These are phyloP conservation scores for Callorhinus ursinus DNA, from an alignment of 2,113 vertebrate genomes.

Conservation along the genomic window DNA sequence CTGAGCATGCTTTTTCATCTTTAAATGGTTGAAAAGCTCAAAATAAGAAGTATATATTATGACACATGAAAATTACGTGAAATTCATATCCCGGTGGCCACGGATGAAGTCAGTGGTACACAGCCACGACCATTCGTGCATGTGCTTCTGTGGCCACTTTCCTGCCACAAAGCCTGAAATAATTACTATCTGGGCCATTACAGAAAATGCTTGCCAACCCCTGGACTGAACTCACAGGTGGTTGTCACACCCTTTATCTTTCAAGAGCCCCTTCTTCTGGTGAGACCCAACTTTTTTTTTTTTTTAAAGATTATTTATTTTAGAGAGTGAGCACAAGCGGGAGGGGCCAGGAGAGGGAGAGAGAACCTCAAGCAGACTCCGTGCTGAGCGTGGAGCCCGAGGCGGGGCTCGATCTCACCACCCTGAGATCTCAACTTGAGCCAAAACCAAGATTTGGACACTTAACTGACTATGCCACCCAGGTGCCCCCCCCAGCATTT, in stretches of 20 bases:
- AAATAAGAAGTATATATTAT: background rate
- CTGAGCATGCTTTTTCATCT: background rate
- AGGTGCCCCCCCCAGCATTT: rapidly evolving
- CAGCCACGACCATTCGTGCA: rapidly evolving
- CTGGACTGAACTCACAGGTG: background rate
- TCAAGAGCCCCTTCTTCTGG: background rate
- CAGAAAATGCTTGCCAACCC: background rate
- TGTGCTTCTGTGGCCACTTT: rapidly evolving
- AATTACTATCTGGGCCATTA: rapidly evolving
- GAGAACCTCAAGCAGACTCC: background rate
- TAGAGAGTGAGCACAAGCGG: background rate
- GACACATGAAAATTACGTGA: background rate
- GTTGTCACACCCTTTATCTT: background rate
- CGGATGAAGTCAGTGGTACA: rapidly evolving
- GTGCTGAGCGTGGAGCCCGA: background rate
- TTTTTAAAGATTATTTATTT: background rate
- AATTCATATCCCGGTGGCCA: rapidly evolving
- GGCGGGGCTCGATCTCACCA: background rate
- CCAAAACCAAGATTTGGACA: background rate
- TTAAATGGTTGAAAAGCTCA: background rate
- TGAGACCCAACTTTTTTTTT: background rate
- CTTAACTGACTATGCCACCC: background rate
- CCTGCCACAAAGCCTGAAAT: background rate
- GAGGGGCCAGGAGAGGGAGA: background rate
- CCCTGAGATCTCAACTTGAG: background rate